Percentiles rank a stretch among this genome's conserved stretches.
Conservation (phyloP, 53 echinoderm and acorn worm genomes). For the Temnopleurus reevesii region DNA sequence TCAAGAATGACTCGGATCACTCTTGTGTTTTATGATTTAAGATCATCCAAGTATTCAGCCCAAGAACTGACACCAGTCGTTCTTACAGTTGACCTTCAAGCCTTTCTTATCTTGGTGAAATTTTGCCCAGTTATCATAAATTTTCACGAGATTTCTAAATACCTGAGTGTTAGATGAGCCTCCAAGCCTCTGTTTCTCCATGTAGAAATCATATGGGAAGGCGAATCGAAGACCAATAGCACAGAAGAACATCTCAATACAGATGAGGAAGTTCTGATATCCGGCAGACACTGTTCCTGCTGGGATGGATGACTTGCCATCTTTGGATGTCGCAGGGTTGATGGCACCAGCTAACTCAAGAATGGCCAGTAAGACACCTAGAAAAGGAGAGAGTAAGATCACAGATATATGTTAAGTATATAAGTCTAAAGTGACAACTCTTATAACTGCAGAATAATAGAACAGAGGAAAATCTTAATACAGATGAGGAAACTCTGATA, state of each 20-base stretch:
- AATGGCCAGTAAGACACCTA: slow-evolving; percentile 94
- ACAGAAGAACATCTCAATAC: slow-evolving; percentile 99
- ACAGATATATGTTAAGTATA: too few relatives aligned
- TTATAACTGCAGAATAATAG: slow-evolving; percentile 86
- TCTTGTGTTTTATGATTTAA: too few relatives aligned
- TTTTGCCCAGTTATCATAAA: too few relatives aligned
- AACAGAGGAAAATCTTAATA: slow-evolving; percentile 98
- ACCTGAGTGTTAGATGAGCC: slow-evolving; percentile 74
- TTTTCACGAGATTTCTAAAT: too few relatives aligned
- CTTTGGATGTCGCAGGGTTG: slow-evolving; percentile 66
- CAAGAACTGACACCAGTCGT: too few relatives aligned
- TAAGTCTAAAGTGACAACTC: too few relatives aligned
- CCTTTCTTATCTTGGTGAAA: too few relatives aligned
- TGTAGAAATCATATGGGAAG: slow-evolving; percentile 84
- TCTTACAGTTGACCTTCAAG: too few relatives aligned
- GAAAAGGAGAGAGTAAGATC: neutral
- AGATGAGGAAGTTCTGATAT: slow-evolving; percentile 98
- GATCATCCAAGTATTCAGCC: too few relatives aligned
- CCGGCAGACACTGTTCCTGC: slow-evolving; percentile 97
- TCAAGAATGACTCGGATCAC: too few relatives aligned
- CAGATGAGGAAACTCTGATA: slow-evolving; percentile 99
- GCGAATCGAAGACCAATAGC: slow-evolving; percentile 92
- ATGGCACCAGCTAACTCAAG: slow-evolving; percentile 89
- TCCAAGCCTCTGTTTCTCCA: slow-evolving; percentile 59
- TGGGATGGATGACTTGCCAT: slow-evolving; percentile 63